These are phyloP conservation scores for Amiota mariae DNA, from an alignment of 2,888 invertebrate species.

Conservation along the genomic window DNA sequence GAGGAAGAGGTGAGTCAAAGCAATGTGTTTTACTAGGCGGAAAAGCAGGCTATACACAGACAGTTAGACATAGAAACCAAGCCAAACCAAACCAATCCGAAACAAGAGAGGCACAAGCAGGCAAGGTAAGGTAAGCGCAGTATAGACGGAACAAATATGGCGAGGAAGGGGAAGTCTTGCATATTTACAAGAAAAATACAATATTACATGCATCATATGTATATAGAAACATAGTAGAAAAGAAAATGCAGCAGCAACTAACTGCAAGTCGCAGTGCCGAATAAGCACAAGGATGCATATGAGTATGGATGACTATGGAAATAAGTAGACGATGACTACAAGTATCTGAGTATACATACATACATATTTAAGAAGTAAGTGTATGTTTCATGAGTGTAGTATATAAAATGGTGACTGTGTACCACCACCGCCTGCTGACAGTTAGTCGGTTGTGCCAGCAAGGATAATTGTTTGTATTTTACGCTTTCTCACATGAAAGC, in stretches of 20 bases:
- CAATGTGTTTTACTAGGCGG: not conserved
- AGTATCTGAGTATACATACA: no score
- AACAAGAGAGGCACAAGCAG: not conserved
- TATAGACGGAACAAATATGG: not conserved
- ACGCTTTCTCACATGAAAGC: conserved; percentile 65
- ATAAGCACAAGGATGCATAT: conserved; percentile 29
- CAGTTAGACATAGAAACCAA: no score
- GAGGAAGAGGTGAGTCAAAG: no score
- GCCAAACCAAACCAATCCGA: not conserved
- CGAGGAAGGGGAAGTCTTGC: not conserved
- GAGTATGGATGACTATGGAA: conserved; percentile 1
- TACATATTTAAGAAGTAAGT: no score
- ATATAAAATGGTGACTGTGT: no score
- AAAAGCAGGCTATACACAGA: not conserved
- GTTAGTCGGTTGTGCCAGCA: not conserved
- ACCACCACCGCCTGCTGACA: no score
- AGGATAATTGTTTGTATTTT: conserved; percentile 65
- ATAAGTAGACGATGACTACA: no score
- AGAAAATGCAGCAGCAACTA: conserved; percentile 34
- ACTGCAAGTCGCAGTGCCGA: conserved; percentile 10
- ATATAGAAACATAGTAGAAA: not conserved
- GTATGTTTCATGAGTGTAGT: no score
- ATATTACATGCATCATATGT: conserved; percentile 4
- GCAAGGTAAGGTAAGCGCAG: not conserved
- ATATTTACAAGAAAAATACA: conserved; percentile 5